These are phyloP conservation scores for Blastobasis lacticolella DNA, from an alignment of 2,888 invertebrate genomes.

Conservation along the genomic window DNA sequence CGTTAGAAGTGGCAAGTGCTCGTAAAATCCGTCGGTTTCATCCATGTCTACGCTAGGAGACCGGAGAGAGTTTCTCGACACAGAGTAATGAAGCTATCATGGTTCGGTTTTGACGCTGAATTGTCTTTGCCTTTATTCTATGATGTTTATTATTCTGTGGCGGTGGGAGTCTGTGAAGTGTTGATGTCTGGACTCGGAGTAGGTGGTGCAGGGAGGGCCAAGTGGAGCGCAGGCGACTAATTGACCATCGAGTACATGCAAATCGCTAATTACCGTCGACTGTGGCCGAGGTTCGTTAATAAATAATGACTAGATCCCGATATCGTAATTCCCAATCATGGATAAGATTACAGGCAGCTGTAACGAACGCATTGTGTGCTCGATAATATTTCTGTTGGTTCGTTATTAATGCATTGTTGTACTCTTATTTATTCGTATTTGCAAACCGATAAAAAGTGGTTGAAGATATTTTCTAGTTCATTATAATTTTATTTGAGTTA, in stretches of 20 bases:
- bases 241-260: conserved; percentile 56
- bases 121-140: background rate
- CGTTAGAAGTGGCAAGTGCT: conserved; percentile 62
- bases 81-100: conserved; percentile 4
- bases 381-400: too few relatives aligned
- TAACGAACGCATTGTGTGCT: too few relatives aligned
- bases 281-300: conserved; percentile 35
- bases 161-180: conserved; percentile 19
- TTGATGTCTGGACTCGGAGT: conserved; percentile 18
- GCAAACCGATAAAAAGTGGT: too few relatives aligned
- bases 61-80: conserved; percentile 16
- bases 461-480: too few relatives aligned
- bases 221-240: conserved; percentile 47
- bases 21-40: conserved; percentile 55
- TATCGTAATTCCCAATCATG: conserved; percentile 28
- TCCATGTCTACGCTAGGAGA: conserved; percentile 32
- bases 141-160: conserved; percentile 5
- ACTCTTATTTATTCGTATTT: too few relatives aligned
- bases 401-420: too few relatives aligned
- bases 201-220: conserved; percentile 24
- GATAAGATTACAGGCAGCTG: background rate
- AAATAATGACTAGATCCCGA: conserved; percentile 35
- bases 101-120: too few relatives aligned
- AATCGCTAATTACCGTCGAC: conserved; percentile 54
- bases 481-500: too few relatives aligned